phyloP scores from a whole-genome alignment of 2,888 invertebrate genomes.

The Tholera decimalis region DNA sequence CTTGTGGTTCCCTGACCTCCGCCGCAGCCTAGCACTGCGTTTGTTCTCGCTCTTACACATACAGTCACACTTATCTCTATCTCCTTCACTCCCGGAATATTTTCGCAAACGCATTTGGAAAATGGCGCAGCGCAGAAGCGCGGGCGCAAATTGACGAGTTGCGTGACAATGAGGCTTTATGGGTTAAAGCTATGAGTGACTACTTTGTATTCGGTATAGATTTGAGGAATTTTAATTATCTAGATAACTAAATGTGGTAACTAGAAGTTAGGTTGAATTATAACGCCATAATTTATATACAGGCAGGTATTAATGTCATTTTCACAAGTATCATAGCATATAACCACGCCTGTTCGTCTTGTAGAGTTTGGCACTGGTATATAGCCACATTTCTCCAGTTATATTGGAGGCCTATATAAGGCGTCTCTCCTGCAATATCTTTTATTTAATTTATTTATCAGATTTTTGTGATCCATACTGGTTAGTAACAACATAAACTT shows the following conservation, averaged over 20 bases:
- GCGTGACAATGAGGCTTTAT: conserved; percentile 80
- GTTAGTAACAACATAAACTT: too few species aligned
- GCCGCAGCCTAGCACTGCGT: conserved; percentile 83
- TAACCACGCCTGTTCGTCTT: not conserved
- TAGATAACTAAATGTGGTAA: conserved; percentile 36
- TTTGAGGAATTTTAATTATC: conserved; percentile 48
- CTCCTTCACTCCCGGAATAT: conserved; percentile 89
- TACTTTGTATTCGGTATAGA: conserved; percentile 54
- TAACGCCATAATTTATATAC: not conserved
- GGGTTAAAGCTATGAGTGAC: conserved; percentile 68
- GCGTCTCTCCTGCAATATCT: not conserved
- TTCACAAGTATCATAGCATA: not conserved
- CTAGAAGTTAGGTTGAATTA: conserved; percentile 16
- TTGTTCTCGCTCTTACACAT: conserved; percentile 73
- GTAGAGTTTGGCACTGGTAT: not conserved
- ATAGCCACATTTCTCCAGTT: not conserved
- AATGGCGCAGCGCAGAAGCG: conserved; percentile 81
- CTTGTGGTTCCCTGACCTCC: conserved; percentile 91
- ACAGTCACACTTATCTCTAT: conserved; percentile 55
- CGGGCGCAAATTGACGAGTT: conserved; percentile 76
- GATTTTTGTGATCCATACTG: too few species aligned
- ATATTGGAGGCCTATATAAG: not conserved
- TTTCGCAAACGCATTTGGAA: conserved; percentile 88
- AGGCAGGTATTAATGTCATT: not conserved
- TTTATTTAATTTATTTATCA: too few species aligned